Evolutionary conservation across 2,888 invertebrate genomes (phyloP).

Genomic region (Rhopalosiphum nymphaeae): DNA sequence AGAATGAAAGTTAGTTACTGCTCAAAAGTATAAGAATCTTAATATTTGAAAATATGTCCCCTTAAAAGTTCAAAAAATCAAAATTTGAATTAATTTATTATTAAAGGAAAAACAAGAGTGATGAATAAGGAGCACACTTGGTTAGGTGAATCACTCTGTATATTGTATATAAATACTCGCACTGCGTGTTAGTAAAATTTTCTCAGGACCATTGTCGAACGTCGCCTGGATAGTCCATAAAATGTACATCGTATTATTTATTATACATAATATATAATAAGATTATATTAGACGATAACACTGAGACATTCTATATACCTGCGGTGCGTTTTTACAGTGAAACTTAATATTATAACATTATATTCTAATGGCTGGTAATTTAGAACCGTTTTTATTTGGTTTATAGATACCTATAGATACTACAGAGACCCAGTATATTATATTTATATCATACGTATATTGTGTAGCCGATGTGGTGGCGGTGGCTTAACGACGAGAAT

Average conservation of each 20-base stretch:
- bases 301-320: background rate
- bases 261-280: background rate
- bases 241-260: background rate
- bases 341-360: background rate
- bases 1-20: background rate
- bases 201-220: background rate
- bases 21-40: background rate
- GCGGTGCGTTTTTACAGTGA: background rate
- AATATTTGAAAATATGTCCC: background rate
- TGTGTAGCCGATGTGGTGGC: background rate
- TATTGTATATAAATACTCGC: background rate
- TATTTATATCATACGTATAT: background rate
- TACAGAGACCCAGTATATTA: background rate
- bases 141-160: background rate
- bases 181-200: background rate
- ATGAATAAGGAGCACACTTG: background rate
- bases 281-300: background rate
- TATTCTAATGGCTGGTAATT: background rate
- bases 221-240: background rate
- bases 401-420: background rate
- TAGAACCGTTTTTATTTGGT: background rate
- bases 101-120: background rate
- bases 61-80: background rate
- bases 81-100: background rate
- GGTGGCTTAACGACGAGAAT: background rate